Conservation (phyloP, 64 coral and sea anemone species). For the Acropora tenuis region DNA sequence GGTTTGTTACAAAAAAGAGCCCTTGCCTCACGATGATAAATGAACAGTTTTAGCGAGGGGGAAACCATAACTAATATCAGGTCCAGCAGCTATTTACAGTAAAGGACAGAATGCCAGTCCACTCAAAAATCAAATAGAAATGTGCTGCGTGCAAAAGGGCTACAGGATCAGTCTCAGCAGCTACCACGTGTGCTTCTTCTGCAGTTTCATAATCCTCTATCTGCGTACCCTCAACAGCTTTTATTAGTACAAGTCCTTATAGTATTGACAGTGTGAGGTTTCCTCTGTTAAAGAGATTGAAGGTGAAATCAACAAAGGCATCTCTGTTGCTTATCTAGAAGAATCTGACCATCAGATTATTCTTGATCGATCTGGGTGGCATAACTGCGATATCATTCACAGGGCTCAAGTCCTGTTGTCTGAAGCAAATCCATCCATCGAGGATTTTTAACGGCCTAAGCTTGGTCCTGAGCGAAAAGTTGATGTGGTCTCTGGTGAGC, state of each 20-base stretch:
- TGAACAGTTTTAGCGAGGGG: too few relatives aligned
- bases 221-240: not conserved
- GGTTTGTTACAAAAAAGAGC: too few relatives aligned
- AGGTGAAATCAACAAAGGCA: not conserved
- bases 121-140: not conserved
- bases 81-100: conserved; percentile 50
- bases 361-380: too few relatives aligned
- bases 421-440: not conserved
- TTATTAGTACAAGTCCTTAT: not conserved
- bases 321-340: not conserved
- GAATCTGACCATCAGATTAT: not conserved
- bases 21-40: too few relatives aligned
- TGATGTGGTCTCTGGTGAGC: conserved; percentile 8
- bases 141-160: too few relatives aligned
- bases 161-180: not conserved
- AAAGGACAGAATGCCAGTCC: conserved; percentile 3
- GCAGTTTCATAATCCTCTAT: too few relatives aligned
- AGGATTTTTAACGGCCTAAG: conserved; percentile 6
- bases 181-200: too few relatives aligned
- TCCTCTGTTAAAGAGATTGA: not conserved
- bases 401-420: too few relatives aligned
- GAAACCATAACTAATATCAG: too few relatives aligned
- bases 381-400: too few relatives aligned
- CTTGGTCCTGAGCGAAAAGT: not conserved
- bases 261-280: not conserved